Conservation (phyloP, 2,113 vertebrate species). For the Raphicerus campestris region DNA sequence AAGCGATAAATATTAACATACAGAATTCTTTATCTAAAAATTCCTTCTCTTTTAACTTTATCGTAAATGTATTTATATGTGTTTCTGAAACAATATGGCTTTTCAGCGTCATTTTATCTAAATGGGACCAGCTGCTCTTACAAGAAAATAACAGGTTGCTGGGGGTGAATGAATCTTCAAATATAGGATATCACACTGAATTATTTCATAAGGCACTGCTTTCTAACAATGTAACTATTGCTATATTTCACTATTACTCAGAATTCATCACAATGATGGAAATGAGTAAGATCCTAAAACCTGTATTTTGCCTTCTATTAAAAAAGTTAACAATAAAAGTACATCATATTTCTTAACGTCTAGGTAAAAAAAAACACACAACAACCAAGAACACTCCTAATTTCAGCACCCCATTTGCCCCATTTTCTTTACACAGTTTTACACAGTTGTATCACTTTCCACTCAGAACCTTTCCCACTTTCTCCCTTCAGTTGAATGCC, state of each 20-base stretch:
- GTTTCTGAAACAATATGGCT: conserved; percentile 11
- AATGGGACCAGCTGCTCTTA: neutral
- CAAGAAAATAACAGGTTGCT: neutral
- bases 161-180: neutral
- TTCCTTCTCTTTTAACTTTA: neutral
- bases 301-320: neutral
- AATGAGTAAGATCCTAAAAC: neutral
- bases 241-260: neutral
- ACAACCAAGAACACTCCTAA: neutral
- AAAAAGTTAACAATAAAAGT: neutral
- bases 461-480: neutral
- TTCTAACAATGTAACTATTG: neutral
- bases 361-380: neutral
- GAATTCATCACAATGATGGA: neutral
- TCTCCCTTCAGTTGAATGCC: neutral
- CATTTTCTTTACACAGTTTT: neutral
- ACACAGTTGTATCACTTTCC: neutral
- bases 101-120: neutral
- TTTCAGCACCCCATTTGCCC: neutral
- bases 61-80: neutral
- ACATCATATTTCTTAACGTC: neutral
- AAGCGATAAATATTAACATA: conserved; percentile 19
- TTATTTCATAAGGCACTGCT: neutral
- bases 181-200: neutral
- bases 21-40: neutral